Evolutionary conservation across 23 tunicate species (phyloP).

Genomic region (Halocynthia aurantium): DNA sequence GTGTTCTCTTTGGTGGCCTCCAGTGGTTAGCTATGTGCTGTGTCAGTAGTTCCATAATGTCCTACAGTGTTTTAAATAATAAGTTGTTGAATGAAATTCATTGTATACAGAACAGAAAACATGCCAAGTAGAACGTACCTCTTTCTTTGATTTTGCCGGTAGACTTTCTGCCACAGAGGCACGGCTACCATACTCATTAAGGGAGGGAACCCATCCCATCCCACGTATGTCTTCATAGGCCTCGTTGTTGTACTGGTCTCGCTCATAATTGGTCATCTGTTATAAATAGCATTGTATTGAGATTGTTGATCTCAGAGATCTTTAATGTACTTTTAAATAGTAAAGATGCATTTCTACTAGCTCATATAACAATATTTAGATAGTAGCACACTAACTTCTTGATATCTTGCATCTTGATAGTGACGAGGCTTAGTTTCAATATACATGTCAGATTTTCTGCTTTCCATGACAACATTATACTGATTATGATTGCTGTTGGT

Average conservation of each 20-base stretch:
- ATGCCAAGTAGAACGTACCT: slow-evolving; percentile 26
- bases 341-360: neutral
- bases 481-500: neutral
- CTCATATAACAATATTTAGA: neutral
- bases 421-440: neutral
- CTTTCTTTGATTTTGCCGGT: slow-evolving; percentile 50
- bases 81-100: neutral
- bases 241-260: slow-evolving; percentile 62
- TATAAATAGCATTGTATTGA: neutral
- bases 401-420: neutral
- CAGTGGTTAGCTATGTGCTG: slow-evolving; percentile 3
- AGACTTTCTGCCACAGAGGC: slow-evolving; percentile 88
- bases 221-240: slow-evolving; percentile 63
- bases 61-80: neutral
- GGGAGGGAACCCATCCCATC: slow-evolving; percentile 84
- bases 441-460: neutral
- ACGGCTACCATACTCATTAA: slow-evolving; percentile 78
- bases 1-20: slow-evolving; percentile 8
- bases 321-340: neutral
- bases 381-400: neutral
- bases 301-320: neutral
- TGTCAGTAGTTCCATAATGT: slow-evolving; percentile 2
- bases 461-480: neutral
- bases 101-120: neutral
- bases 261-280: slow-evolving; percentile 32